Evolutionary conservation across 2,888 invertebrate genomes (phyloP).

Genomic region (Embidobia sp.): DNA sequence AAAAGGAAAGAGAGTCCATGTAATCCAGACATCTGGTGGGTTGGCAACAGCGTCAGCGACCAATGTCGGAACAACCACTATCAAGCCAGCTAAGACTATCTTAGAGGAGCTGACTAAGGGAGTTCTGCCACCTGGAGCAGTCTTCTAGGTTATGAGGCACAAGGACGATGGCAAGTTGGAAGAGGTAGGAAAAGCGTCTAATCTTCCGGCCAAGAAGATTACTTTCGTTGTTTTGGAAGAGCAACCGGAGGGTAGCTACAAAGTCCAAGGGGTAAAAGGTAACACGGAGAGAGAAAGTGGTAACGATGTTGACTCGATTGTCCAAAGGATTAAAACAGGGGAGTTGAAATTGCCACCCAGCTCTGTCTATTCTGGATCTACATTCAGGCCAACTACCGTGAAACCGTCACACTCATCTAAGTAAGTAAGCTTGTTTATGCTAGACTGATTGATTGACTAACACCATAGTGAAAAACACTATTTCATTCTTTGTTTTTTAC

Average conservation of each 20-base stretch:
- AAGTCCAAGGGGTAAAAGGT: slow-evolving; percentile 91
- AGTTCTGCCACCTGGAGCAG: slow-evolving; percentile 89
- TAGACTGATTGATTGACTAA: too few relatives aligned
- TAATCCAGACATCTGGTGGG: slow-evolving; percentile 74
- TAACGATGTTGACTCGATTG: slow-evolving; percentile 90
- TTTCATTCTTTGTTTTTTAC: too few relatives aligned
- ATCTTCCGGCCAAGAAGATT: slow-evolving; percentile 88
- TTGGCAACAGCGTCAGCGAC: slow-evolving; percentile 70
- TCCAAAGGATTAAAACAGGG: slow-evolving; percentile 90
- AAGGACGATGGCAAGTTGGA: slow-evolving; percentile 88
- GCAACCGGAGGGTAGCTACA: slow-evolving; percentile 91
- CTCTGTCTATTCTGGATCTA: slow-evolving; percentile 71
- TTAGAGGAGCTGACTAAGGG: slow-evolving; percentile 91
- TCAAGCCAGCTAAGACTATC: slow-evolving; percentile 86
- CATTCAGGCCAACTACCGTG: slow-evolving; percentile 70
- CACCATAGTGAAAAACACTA: too few relatives aligned
- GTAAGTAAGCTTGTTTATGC: slow-evolving; percentile 11
- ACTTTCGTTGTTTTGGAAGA: slow-evolving; percentile 94
- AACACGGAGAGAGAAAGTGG: slow-evolving; percentile 86
- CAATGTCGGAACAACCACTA: slow-evolving; percentile 83
- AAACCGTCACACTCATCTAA: slow-evolving; percentile 62
- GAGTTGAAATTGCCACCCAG: slow-evolving; percentile 89
- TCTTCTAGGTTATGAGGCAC: slow-evolving; percentile 91
- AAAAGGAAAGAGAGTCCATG: slow-evolving; percentile 89
- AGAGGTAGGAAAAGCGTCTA: slow-evolving; percentile 85